Evolutionary conservation across 2,888 invertebrate species (phyloP).

Genomic region (Selenia dentaria): DNA sequence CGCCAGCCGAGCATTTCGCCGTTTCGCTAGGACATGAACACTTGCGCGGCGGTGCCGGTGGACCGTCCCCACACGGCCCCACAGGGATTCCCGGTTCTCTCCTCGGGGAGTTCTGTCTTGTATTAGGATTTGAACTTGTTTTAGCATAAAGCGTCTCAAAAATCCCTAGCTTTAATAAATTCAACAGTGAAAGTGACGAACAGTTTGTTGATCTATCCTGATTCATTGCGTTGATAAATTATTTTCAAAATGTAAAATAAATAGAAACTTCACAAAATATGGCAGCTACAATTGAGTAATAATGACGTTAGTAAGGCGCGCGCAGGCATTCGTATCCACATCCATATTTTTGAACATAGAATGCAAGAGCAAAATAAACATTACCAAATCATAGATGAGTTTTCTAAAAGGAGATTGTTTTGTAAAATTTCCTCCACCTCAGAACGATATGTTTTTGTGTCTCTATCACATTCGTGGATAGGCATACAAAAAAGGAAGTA

Average conservation of each 20-base stretch:
- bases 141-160: conserved; percentile 67
- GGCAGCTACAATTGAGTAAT: background rate
- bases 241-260: background rate
- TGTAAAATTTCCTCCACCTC: too few species aligned
- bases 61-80: conserved; percentile 26
- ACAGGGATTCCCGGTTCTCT: conserved; percentile 21
- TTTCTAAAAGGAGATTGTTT: too few species aligned
- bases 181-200: conserved; percentile 49
- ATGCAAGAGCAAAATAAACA: too few species aligned
- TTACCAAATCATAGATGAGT: too few species aligned
- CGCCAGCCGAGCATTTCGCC: conserved; percentile 46
- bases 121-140: conserved; percentile 44
- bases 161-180: conserved; percentile 56
- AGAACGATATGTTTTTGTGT: too few species aligned
- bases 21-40: conserved; percentile 43
- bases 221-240: conserved; percentile 10
- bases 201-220: conserved; percentile 30
- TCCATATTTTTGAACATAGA: conserved; percentile 6
- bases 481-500: too few species aligned
- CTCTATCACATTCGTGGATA: too few species aligned
- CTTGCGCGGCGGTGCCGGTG: conserved; percentile 29
- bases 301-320: conserved; percentile 2
- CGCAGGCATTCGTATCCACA: background rate
- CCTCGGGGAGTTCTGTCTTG: conserved; percentile 45
- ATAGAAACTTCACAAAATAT: conserved; percentile 8